A percentile compares a stretch with the other conserved stretches of the same genome.
Evolutionary conservation across 1,140 invertebrate species (phyloP).

Genomic region (Drosophila orosa): DNA sequence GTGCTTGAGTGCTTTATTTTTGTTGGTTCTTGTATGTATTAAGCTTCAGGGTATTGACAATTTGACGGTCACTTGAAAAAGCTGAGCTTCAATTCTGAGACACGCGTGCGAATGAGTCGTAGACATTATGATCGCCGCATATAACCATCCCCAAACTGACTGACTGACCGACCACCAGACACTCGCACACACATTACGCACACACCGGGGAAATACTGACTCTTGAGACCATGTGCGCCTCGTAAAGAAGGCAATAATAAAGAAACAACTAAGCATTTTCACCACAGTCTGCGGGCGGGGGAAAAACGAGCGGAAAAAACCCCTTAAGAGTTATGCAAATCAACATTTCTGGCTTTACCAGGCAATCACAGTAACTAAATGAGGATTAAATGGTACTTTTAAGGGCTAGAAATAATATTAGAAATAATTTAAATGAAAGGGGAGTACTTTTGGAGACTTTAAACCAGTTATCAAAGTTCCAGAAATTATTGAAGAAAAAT

Average conservation of each 20-base stretch:
- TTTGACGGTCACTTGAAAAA: neutral
- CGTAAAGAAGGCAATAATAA: conserved; percentile 56
- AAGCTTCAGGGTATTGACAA: conserved; percentile 15
- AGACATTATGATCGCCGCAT: conserved; percentile 44
- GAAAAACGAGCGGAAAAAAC: conserved; percentile 16
- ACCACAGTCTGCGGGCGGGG: conserved; percentile 7
- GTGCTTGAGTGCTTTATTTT: conserved; percentile 5
- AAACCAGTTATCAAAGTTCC: neutral
- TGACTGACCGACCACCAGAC: conserved; percentile 5
- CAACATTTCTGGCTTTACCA: conserved; percentile 9
- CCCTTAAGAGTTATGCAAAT: conserved; percentile 51
- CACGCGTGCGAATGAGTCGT: conserved; percentile 47
- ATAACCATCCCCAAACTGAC: conserved; percentile 16
- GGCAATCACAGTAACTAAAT: neutral
- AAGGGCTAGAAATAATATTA: neutral
- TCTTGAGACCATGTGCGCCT: conserved; percentile 51
- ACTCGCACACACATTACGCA: conserved; percentile 35
- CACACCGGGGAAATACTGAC: conserved; percentile 15
- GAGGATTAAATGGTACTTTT: neutral
- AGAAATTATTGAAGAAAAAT: conserved; percentile 7
- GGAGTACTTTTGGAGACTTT: neutral
- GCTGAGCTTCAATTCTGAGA: conserved; percentile 19
- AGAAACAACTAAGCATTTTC: conserved; percentile 52
- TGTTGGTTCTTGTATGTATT: neutral
- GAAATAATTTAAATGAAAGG: neutral